Evolutionary conservation across 2,797 vertebrate genomes (phyloP).

Genomic region (Mus minutoides): DNA sequence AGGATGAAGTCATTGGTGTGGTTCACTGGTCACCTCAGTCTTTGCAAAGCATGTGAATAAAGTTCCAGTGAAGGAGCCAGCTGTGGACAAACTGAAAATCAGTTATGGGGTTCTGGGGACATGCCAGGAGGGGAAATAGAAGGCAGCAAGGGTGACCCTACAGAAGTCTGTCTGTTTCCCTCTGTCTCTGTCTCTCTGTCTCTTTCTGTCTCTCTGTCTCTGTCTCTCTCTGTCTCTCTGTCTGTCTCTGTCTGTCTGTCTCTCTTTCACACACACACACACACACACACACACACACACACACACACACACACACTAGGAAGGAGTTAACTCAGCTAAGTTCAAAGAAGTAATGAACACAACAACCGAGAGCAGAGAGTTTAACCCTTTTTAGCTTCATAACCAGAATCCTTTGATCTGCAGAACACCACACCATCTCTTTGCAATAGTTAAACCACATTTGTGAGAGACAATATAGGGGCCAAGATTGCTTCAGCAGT

Average conservation of each 20-base stretch:
- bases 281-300: background rate
- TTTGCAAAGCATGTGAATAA: background rate
- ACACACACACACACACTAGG: background rate
- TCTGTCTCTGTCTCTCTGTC: too few species aligned
- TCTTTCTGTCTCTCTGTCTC: too few species aligned
- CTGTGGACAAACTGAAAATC: background rate
- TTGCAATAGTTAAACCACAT: background rate
- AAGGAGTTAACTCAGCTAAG: background rate
- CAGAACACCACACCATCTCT: background rate
- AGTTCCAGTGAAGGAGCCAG: background rate
- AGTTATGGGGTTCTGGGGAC: background rate
- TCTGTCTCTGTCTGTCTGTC: too few species aligned
- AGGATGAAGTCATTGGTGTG: background rate
- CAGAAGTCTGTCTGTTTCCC: background rate
- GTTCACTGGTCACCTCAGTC: background rate
- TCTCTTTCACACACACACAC: background rate
- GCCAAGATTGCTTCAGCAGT: background rate
- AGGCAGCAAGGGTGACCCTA: background rate
- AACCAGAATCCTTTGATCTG: background rate
- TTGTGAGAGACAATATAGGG: background rate
- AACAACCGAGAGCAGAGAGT: background rate
- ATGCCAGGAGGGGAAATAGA: background rate
- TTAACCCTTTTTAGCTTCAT: slow-evolving; percentile 1
- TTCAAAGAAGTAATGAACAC: slow-evolving; percentile 7
- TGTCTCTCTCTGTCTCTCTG: background rate